phyloP scores from a whole-genome alignment of 2,113 vertebrate species.

The Alligator mississippiensis region DNA sequence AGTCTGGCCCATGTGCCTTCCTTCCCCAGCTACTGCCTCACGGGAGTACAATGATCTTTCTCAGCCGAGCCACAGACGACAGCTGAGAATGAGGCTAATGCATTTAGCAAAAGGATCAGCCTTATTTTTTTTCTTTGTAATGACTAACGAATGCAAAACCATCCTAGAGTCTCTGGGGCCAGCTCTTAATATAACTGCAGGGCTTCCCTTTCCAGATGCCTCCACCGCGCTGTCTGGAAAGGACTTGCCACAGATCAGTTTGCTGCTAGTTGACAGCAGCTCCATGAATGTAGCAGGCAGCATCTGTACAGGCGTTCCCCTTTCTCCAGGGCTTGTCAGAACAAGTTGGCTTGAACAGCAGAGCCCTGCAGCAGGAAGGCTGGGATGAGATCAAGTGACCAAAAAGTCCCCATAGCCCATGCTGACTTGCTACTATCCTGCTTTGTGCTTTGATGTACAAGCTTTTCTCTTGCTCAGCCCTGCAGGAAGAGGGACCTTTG shows the following conservation, averaged over 20 bases:
- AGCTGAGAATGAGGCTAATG: conserved; percentile 68
- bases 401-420: background rate
- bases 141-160: conserved; percentile 29
- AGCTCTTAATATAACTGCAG: conserved; percentile 28
- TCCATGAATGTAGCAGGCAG: background rate
- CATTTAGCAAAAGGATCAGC: background rate
- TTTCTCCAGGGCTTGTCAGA: background rate
- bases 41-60: conserved; percentile 45
- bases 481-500: background rate
- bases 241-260: background rate
- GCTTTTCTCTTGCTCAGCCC: background rate
- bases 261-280: background rate
- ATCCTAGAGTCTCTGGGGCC: background rate
- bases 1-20: background rate
- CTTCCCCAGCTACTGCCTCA: background rate
- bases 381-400: background rate
- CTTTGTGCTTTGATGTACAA: background rate
- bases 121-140: background rate
- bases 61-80: conserved; percentile 39
- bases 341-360: background rate
- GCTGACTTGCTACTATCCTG: background rate
- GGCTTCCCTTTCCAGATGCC: fast-evolving
- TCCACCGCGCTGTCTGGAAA: background rate
- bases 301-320: background rate
- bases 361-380: background rate